Evolutionary conservation across 1,140 invertebrate species (phyloP), one percentile per base, ranked within the genome.

Genomic region (Hestina assimilis): DNA sequence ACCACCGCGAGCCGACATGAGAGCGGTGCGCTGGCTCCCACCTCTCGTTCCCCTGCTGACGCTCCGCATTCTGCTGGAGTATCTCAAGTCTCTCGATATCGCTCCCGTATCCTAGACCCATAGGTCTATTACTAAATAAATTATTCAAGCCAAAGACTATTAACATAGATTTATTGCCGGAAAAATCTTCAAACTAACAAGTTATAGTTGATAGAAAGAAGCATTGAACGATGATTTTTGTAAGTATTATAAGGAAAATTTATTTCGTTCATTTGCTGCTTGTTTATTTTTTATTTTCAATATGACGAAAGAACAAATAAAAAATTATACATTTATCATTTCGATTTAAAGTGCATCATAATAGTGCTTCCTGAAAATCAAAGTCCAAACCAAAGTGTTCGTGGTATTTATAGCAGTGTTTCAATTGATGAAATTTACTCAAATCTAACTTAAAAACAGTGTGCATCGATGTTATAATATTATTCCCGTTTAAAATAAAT

Each of bases 1-100:
- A 56, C 59, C 41, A 54, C 64, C 60, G 63, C 55, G 59, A 54
- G 57, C 62, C 70, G 79, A 72, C 69, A 79, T 76, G 77, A 67
- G 68, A 73, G 65, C 72, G 70, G 69, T 65, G 65, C 78, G 81
- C 69, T 72, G 79, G 66, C 73, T 69, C 51, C 74, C 70, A 64
- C 80, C 79, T 43, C 72, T 75, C 48, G 75, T 83, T 35, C 72
- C 79, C 41, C 59, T 82, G 60, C 75, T 80, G 53, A 69, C 72
- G 71, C 77, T 81, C 66, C 79, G 79, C 52, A 78, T 79, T 66
- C 69, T 81, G 48, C 75, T 82, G 64, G 79, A 82, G 72, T 75
- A 76, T 56, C 75, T 82, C 68, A 81, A 78, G 62, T 79, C 83
- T 28, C 69, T 81, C 56, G 69, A 78, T 70, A 66, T 68, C 63